Base-by-base conservation (phyloP, 2,888 invertebrate genomes). In the Drosophila paramelanica region DNA sequence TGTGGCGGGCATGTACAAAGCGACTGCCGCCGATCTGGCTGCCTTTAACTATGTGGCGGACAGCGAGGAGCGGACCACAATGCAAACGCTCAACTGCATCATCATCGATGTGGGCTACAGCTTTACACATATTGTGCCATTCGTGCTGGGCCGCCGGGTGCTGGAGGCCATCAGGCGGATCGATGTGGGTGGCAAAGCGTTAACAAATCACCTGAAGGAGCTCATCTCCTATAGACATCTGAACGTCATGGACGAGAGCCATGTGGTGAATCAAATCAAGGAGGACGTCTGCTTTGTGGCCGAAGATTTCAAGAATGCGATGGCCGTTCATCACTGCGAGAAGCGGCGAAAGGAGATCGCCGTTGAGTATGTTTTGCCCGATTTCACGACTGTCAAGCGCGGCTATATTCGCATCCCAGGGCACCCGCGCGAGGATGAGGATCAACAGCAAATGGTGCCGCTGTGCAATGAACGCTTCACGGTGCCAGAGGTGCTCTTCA, bases 171-270 rank as follows among this genome's bases (percentile, higher is more conserved):
- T 97, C 61, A 93, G 94, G 79, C 94, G 99, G 76, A 96, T 99
- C 67, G 98, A 99, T 93, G 95, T 99, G 38, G 99, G 99, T 2
- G 99, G 99, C 0, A 99, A 99, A 93, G 94, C 98, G 10, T 50
- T 99, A 67, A 99, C 99, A 0, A 99, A 99, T 93, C 98, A 99
- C 92, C 93, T 99, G 47, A 99, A 99, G 92, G 99, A 99, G 92
- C 95, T 99, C 14, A 95, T 99, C 78, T 99, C 99, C 0, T 99
- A 99, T 92, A 97, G 93, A 43, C 99, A 99, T 90, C 93, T 99
- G 46, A 98, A 99, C 93, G 98, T 99, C 0, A 98, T 99, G 98
- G 99, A 99, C 91, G 99, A 99, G 92, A 98, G 98, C 0, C 98
- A 97, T 93, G 98, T 99, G 0, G 98, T 99, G 49, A 99, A 99